phyloP scores from a whole-genome alignment of 2,113 vertebrate genomes.

The Podocnemis expansa region DNA sequence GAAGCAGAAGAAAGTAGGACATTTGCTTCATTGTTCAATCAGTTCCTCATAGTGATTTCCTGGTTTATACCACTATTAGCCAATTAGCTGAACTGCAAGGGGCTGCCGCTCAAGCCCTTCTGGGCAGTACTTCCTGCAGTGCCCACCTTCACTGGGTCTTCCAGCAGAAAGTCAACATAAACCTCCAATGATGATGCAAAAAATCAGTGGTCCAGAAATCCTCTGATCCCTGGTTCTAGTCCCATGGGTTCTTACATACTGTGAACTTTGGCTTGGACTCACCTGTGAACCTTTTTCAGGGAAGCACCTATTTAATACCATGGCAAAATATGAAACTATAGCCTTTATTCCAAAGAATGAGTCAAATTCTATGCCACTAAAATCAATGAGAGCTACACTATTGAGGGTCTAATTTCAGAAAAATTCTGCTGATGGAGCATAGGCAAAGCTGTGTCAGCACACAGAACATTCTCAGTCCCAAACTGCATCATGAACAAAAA shows the following conservation, averaged over 20 bases:
- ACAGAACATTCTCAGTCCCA: not conserved
- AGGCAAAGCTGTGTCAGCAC: not conserved
- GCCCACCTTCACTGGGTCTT: not conserved
- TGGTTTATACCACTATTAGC: not conserved
- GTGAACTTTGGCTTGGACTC: not conserved
- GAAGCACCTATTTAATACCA: not conserved
- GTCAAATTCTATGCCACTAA: not conserved
- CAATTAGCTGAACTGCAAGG: not conserved
- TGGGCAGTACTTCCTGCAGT: not conserved
- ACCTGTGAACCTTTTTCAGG: not conserved
- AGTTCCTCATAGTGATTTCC: not conserved
- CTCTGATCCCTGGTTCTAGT: not conserved
- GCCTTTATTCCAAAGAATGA: not conserved
- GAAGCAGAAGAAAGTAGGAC: not conserved
- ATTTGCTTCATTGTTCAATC: not conserved
- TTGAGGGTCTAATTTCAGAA: not conserved
- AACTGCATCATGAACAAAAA: not conserved
- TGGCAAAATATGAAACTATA: not conserved
- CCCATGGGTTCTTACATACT: not conserved
- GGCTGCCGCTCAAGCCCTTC: not conserved
- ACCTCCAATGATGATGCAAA: not conserved
- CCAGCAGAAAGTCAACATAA: not conserved
- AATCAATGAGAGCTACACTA: not conserved
- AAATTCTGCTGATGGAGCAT: not conserved
- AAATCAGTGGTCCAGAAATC: not conserved